These are phyloP conservation scores for Nemapogon koenigi DNA, from an alignment of 2,888 invertebrate species.

Conservation along the genomic window DNA sequence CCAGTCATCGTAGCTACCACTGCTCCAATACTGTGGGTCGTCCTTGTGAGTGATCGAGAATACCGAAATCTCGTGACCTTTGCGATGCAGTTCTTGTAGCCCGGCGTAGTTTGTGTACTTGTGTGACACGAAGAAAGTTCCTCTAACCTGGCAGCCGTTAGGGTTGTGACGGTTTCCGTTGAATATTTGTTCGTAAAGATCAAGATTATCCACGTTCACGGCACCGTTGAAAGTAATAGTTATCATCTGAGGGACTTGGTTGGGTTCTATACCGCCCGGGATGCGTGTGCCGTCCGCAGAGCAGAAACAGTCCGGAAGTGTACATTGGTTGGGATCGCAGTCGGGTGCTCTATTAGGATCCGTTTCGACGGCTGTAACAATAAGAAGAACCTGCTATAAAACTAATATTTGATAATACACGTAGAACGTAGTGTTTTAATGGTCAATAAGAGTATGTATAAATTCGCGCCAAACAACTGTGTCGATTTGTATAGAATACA, in stretches of 20 bases:
- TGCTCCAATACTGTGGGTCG: conserved; percentile 88
- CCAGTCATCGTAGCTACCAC: conserved; percentile 91
- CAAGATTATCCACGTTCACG: conserved; percentile 91
- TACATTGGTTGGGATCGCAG: conserved; percentile 88
- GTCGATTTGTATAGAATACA: too few relatives aligned
- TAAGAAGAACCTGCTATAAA: too few relatives aligned
- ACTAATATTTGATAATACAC: too few relatives aligned
- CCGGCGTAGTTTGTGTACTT: conserved; percentile 92
- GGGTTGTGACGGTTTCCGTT: conserved; percentile 85
- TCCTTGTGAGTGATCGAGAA: conserved; percentile 94
- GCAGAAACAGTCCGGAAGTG: conserved; percentile 91
- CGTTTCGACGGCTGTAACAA: conserved; percentile 86
- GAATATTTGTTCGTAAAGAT: conserved; percentile 89
- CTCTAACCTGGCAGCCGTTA: conserved; percentile 87
- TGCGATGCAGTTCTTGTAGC: conserved; percentile 86
- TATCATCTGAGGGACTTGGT: conserved; percentile 92
- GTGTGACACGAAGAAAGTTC: conserved; percentile 91
- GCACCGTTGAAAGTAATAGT: conserved; percentile 93
- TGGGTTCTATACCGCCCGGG: conserved; percentile 82
- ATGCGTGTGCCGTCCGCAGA: conserved; percentile 91
- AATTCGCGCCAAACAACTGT: too few relatives aligned
- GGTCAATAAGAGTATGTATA: too few relatives aligned
- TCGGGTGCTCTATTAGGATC: conserved; percentile 93
- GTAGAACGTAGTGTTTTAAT: too few relatives aligned
- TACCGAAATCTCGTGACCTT: conserved; percentile 90